A percentile compares a stretch with the other conserved stretches of the same genome.
phyloP scores from a whole-genome alignment of 1,140 invertebrate species.

The Hirudo medicinalis region DNA sequence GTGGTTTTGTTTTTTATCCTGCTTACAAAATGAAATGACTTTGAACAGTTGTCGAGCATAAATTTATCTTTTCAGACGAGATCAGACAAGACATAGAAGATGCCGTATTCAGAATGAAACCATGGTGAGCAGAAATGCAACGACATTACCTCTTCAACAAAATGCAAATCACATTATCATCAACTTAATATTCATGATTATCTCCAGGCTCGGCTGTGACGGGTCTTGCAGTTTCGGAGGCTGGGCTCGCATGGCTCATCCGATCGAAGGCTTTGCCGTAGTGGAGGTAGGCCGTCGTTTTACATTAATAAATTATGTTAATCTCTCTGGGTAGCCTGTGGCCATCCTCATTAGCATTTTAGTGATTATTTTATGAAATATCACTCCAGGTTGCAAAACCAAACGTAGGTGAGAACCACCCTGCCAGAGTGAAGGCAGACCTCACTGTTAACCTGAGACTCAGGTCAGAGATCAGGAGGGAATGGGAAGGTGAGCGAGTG shows the following conservation, averaged over 20 bases:
- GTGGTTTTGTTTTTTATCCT: too few relatives aligned
- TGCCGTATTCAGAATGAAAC: conserved; percentile 77
- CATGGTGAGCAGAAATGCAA: conserved; percentile 53
- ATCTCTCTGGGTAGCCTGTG: too few relatives aligned
- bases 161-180: background rate
- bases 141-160: background rate
- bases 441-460: conserved; percentile 75
- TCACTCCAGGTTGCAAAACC: conserved; percentile 46
- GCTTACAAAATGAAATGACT: too few relatives aligned
- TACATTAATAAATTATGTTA: background rate
- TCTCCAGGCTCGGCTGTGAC: conserved; percentile 65
- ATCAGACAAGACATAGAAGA: conserved; percentile 97
- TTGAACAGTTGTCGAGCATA: too few relatives aligned
- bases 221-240: conserved; percentile 77
- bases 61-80: conserved; percentile 58
- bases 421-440: conserved; percentile 83
- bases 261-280: conserved; percentile 77
- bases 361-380: conserved; percentile 19
- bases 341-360: too few relatives aligned
- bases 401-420: conserved; percentile 70
- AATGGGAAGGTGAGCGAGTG: conserved; percentile 72
- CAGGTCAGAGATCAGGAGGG: conserved; percentile 73
- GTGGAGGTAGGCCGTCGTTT: conserved; percentile 53
- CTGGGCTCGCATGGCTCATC: conserved; percentile 96
- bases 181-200: conserved; percentile 3